Evolutionary conservation across 2,888 invertebrate species (phyloP), one percentile per base, ranked within the genome.

Genomic region (Caradrina kadenii): DNA sequence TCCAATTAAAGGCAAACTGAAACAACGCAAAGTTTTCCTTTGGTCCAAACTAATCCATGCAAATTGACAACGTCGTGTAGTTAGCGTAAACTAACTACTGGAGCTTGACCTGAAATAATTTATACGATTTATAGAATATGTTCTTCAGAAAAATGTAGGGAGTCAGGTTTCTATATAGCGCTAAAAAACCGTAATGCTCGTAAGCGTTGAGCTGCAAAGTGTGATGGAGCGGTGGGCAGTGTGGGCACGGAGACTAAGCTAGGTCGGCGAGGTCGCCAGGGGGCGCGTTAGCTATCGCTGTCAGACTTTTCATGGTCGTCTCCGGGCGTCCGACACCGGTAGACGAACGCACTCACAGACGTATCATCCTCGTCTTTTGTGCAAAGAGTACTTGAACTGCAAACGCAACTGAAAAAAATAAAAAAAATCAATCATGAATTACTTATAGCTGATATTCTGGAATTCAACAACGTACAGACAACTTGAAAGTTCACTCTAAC

Each of bases 391-490:
- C 62, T 84, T 0, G 7, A 0, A 0, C 21, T 59, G 73, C 93
- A 93, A 2, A 15, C 17, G 74, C 93, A 93, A 82, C 93, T 93
- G 87, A 86, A 88, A 76, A 22, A 67, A 59, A 26, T 26, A 76
- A 73, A 61, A 69, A 17, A 22, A 5, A 7, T 7, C 49, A 49
- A 45, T 45, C 17, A 17, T 39, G 39, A 39, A 39, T 39, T 39
- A 39, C 13, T n/a, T n/a, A n/a, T n/a, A n/a, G n/a, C n/a, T n/a
- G n/a, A n/a, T n/a, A n/a, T n/a, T n/a, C n/a, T 13, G 35, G 8
- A 35, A 39, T 45, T 45, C 45, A 17, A 3, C 45, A 17, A 15
- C 17, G 15, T 3, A 13, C 17, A 17, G 11, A 17, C 17, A 17
- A 45, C 11, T 17, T 45, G 17, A 45, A 2, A 42, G 42, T 4